Conservation (phyloP, 2,113 vertebrate genomes). For the Dasypus novemcinctus region DNA sequence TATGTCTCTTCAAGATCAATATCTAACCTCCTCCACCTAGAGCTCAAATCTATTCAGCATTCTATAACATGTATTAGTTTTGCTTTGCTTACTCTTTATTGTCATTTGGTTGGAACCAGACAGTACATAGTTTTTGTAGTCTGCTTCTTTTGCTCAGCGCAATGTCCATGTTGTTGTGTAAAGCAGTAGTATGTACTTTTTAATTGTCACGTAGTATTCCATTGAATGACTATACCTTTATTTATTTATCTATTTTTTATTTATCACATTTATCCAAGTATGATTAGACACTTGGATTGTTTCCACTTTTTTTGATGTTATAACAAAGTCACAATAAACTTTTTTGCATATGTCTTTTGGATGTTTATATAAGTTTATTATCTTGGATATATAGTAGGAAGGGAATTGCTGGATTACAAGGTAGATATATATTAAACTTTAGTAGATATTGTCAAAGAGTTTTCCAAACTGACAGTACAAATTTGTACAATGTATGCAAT, state of each 20-base stretch:
- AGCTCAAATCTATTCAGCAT: background rate
- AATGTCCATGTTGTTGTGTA: background rate
- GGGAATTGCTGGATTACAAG: background rate
- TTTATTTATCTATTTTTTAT: too few species aligned
- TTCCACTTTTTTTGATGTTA: background rate
- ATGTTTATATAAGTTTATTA: background rate
- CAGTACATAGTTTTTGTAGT: background rate
- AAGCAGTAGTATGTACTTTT: background rate
- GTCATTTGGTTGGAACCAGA: background rate
- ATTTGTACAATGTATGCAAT: background rate
- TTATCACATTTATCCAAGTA: background rate
- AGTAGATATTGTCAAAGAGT: background rate
- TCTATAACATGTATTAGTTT: background rate
- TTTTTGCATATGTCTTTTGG: background rate
- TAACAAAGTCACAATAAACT: background rate
- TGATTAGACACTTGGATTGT: background rate
- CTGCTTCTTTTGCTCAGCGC: background rate
- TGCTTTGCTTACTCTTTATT: background rate
- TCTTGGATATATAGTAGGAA: background rate
- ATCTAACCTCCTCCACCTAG: background rate
- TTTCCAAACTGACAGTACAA: background rate
- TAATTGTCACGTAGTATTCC: background rate
- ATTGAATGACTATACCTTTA: background rate
- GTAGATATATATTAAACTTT: background rate
- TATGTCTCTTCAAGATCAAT: background rate